A percentile compares a stretch with the other conserved stretches of the same genome.
Evolutionary conservation across 2,888 invertebrate genomes (phyloP).

Genomic region (Mystacides longicornis): DNA sequence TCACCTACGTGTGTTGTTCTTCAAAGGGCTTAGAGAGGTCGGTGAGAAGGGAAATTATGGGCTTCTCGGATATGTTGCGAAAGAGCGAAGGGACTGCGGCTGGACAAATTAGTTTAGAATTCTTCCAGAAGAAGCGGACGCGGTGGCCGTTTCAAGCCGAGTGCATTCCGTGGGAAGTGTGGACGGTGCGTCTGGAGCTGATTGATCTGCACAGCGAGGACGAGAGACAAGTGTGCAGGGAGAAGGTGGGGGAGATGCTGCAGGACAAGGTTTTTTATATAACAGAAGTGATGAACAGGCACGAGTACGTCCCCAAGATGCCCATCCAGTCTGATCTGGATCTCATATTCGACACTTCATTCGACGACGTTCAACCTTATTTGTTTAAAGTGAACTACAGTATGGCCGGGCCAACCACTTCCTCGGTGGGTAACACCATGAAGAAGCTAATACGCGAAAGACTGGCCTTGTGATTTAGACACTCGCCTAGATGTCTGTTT

Average conservation of each 20-base stretch:
- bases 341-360: conserved; percentile 89
- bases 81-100: conserved; percentile 64
- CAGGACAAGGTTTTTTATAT: conserved; percentile 92
- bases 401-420: conserved; percentile 67
- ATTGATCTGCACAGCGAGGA: conserved; percentile 79
- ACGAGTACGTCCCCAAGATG: conserved; percentile 95
- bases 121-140: conserved; percentile 85
- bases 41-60: conserved; percentile 67
- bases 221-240: conserved; percentile 79
- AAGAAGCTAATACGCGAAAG: conserved; percentile 86
- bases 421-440: conserved; percentile 82
- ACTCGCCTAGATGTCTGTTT: neutral
- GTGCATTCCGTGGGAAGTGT: conserved; percentile 96
- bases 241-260: conserved; percentile 78
- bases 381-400: conserved; percentile 87
- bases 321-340: conserved; percentile 88
- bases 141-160: conserved; percentile 89
- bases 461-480: conserved; percentile 58
- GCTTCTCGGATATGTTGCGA: conserved; percentile 70
- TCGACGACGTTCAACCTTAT: conserved; percentile 93
- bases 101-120: conserved; percentile 88
- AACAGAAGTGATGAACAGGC: conserved; percentile 90
- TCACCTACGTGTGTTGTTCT: conserved; percentile 93
- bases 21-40: conserved; percentile 68
- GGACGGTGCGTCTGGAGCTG: conserved; percentile 90